phyloP scores from a whole-genome alignment of 2,113 vertebrate species.

The Vicugna pacos region DNA sequence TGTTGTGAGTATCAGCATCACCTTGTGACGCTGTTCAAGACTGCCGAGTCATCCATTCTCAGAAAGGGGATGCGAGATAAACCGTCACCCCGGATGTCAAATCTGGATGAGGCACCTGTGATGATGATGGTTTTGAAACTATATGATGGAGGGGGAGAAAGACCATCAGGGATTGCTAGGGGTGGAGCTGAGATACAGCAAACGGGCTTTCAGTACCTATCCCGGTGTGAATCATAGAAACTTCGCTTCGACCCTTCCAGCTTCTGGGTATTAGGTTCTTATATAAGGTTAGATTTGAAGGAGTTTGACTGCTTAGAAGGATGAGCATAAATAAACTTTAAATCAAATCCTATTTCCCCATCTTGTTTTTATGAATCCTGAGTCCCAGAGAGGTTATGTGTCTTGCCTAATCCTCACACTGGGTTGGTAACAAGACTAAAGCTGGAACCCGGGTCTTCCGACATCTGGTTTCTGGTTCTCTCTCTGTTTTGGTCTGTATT shows the following conservation, averaged over 20 bases:
- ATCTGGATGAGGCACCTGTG: neutral
- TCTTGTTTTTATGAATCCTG: neutral
- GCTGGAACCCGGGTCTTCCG: neutral
- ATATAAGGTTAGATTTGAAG: neutral
- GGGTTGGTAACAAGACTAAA: neutral
- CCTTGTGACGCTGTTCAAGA: neutral
- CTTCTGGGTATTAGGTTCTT: neutral
- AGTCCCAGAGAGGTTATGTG: neutral
- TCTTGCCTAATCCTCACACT: neutral
- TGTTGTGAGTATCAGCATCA: neutral
- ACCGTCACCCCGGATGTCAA: neutral
- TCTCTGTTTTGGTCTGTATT: neutral
- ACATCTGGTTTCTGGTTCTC: neutral
- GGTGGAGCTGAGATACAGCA: rapidly evolving
- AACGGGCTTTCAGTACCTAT: neutral
- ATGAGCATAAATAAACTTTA: neutral
- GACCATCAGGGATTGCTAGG: neutral
- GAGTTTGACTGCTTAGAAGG: neutral
- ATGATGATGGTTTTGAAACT: neutral
- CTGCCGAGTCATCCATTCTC: neutral
- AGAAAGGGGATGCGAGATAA: neutral
- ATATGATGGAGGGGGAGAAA: neutral
- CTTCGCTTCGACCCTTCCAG: neutral
- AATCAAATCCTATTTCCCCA: neutral
- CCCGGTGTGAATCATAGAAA: neutral